Base-by-base conservation (phyloP, 2,797 vertebrate genomes). In the Ptychobarbus kaznakovi region DNA sequence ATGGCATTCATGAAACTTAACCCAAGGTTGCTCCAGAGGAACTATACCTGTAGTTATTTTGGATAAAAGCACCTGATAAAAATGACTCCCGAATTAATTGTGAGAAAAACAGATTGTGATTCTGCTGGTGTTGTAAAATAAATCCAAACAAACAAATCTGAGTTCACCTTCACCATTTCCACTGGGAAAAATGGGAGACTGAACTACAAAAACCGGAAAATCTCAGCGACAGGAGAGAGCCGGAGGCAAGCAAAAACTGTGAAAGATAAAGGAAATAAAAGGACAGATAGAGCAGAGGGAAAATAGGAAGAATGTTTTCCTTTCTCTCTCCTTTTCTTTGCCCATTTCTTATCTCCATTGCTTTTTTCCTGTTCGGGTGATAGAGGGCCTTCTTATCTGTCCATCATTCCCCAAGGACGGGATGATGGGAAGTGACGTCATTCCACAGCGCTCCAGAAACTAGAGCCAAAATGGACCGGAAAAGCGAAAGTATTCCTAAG, bases 331-430 rank as follows among this genome's bases (percentile, higher is more conserved):
- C 56, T 86, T 82, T 75, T 87, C 85, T 89, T 86, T 81, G 68
- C 82, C 82, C 9, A 69, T 85, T 81, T 75, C 88, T 89, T 89
- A 90, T 90, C 87, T 89, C 73, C 6, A 44, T 73, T 69, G 81
- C 86, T 84, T 84, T 86, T 89, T 90, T 86, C 86, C 86, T 88
- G 86, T 76, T 84, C 81, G 72, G 88, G 75, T 83, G 86, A 88
- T 87, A 88, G 88, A 88, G 73, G 81, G 84, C 46, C 80, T 89
- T 89, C 83, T 87, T 89, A 89, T 90, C 90, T 73, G 84, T 90
- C 90, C 56, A 92, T 90, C 90, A 92, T 86, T 89, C 90, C 87
- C 68, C 80, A 72, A 89, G 75, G 82, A 87, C 32, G n/a, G 56
- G 86, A 35, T 73, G 87, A 88, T 73, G 83, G 89, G 38, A 61